Percentiles rank a stretch among this genome's conserved stretches.
Conservation (phyloP, 1,140 invertebrate genomes). For the Hestina assimilis region DNA sequence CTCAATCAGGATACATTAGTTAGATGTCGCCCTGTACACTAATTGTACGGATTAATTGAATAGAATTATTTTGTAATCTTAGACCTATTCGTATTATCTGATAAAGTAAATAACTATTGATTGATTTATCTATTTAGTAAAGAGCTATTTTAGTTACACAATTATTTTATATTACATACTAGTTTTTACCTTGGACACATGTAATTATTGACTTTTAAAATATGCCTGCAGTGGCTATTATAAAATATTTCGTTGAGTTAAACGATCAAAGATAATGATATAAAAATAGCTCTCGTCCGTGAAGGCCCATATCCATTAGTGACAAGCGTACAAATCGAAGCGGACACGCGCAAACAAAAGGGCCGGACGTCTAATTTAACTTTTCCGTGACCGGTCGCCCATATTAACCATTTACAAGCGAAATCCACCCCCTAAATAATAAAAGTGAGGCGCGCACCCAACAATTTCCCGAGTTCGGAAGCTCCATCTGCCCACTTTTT, state of each 20-base stretch:
- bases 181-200: neutral
- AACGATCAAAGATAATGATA: constrained; percentile 8
- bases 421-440: constrained; percentile 65
- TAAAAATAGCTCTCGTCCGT: constrained; percentile 1
- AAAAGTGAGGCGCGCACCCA: constrained; percentile 44
- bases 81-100: too few relatives aligned
- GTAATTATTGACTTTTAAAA: neutral
- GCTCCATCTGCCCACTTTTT: constrained; percentile 45
- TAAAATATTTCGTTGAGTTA: constrained; percentile 5
- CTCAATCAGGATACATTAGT: constrained; percentile 41
- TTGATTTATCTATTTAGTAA: too few relatives aligned
- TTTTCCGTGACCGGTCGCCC: constrained; percentile 55
- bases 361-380: constrained; percentile 56
- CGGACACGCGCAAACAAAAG: constrained; percentile 49
- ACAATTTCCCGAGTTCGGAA: constrained; percentile 47
- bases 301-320: constrained; percentile 21
- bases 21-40: constrained; percentile 7
- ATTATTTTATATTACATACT: too few relatives aligned
- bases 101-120: too few relatives aligned
- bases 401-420: constrained; percentile 62
- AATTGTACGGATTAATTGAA: constrained; percentile 32
- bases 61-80: constrained; percentile 12
- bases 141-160: too few relatives aligned
- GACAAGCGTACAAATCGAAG: constrained; percentile 49
- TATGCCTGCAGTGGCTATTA: neutral